phyloP scores from a whole-genome alignment of 2,888 invertebrate genomes.

The Augochlorella aurata region DNA sequence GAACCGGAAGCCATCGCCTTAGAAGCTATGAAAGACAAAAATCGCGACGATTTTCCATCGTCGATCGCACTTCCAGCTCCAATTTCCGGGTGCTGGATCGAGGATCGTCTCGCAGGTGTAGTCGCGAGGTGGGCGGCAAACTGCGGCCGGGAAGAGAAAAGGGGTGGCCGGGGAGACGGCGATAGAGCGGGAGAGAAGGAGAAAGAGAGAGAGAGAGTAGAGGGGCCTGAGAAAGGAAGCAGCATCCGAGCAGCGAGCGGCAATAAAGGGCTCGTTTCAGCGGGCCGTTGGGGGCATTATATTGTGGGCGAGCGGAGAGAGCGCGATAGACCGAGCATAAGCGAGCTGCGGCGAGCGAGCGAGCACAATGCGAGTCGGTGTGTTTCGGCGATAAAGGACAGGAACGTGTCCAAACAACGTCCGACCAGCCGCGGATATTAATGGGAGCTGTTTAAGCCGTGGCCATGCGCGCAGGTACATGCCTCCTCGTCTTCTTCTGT shows the following conservation, averaged over 20 bases:
- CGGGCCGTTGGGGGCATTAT: conserved; percentile 61
- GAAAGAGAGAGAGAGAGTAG: conserved; percentile 38
- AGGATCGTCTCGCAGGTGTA: conserved; percentile 44
- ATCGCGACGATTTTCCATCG: too few relatives aligned
- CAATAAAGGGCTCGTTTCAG: conserved; percentile 77
- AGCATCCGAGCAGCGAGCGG: conserved; percentile 75
- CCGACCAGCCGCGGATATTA: conserved; percentile 49
- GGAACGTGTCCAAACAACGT: conserved; percentile 53
- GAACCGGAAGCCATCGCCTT: not conserved
- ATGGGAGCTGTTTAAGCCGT: conserved; percentile 38
- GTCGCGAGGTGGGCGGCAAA: conserved; percentile 32
- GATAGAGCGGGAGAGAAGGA: conserved; percentile 42
- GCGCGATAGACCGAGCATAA: conserved; percentile 43
- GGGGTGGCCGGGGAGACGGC: not conserved
- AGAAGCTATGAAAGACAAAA: not conserved
- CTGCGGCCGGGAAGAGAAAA: not conserved
- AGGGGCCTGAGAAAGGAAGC: conserved; percentile 80
- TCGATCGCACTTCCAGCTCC: too few relatives aligned
- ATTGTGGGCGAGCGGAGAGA: conserved; percentile 45
- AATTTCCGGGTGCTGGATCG: not conserved
- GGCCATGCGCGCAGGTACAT: conserved; percentile 45
- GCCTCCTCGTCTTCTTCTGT: conserved; percentile 23
- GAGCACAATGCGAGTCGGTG: conserved; percentile 56
- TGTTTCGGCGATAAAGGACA: conserved; percentile 61
- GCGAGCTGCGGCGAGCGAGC: not conserved